Percentiles rank a stretch among this genome's conserved stretches.
Evolutionary conservation across 2,113 vertebrate genomes (phyloP).

Genomic region (Solenodon paradoxus): DNA sequence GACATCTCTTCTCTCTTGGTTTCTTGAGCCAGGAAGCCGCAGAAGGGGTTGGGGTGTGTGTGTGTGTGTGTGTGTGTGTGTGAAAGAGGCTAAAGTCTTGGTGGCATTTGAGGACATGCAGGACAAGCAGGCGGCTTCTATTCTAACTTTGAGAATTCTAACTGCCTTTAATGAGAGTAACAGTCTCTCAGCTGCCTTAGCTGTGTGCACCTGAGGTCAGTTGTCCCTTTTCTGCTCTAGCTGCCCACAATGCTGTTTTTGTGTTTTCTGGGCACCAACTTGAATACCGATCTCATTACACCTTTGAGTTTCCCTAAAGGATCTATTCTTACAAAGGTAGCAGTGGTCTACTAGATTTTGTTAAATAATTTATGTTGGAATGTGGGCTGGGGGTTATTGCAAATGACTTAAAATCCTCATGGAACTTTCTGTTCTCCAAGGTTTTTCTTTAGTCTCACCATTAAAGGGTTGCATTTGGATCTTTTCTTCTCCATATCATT

Average conservation of each 20-base stretch:
- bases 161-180: slow-evolving; percentile 1
- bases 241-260: background rate
- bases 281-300: background rate
- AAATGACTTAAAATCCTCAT: background rate
- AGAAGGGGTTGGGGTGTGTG: background rate
- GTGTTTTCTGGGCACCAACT: background rate
- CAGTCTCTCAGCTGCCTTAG: background rate
- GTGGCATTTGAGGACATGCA: background rate
- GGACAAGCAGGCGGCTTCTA: background rate
- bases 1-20: background rate
- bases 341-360: background rate
- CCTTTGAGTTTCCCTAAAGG: background rate
- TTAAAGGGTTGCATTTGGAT: background rate
- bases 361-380: background rate
- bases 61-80: background rate
- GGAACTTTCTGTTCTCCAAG: background rate
- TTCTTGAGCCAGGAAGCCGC: background rate
- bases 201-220: background rate
- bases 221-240: background rate
- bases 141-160: background rate
- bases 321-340: background rate
- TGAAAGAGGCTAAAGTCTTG: background rate
- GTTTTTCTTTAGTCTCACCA: background rate
- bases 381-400: background rate
- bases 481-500: background rate